These are phyloP conservation scores for Phataginus tricuspis DNA, from an alignment of 2,797 vertebrate species.

Conservation along the genomic window DNA sequence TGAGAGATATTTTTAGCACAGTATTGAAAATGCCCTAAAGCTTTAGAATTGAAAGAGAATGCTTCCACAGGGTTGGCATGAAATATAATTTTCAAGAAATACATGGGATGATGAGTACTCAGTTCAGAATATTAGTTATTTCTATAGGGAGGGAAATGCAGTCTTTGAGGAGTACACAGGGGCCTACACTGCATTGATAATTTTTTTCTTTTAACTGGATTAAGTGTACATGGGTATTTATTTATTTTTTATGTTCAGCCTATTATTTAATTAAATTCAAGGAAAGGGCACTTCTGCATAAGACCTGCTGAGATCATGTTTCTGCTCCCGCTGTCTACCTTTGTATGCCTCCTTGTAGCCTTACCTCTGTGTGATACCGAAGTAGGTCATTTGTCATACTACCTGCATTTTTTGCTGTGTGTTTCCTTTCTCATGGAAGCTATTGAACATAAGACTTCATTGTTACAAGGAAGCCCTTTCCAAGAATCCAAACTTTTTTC, in stretches of 20 bases:
- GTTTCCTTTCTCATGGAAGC: conserved; percentile 4
- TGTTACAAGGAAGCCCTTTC: not conserved
- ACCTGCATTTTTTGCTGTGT: not conserved
- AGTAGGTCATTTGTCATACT: not conserved
- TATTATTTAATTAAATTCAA: no score
- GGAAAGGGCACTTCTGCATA: no score
- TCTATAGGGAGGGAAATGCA: not conserved
- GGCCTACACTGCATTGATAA: not conserved
- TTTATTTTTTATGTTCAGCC: not conserved
- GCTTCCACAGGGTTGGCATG: conserved; percentile 23
- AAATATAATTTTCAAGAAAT: conserved; percentile 49
- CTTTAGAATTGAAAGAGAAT: conserved; percentile 59
- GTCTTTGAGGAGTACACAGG: not conserved
- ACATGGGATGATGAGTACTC: not conserved
- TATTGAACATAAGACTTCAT: not conserved
- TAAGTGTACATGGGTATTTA: conserved; percentile 1
- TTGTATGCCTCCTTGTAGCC: not conserved
- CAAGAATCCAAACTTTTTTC: conserved; percentile 24
- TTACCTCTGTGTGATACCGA: not conserved
- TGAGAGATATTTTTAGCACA: conserved; percentile 74
- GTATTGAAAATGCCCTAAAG: conserved; percentile 66
- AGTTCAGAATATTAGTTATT: conserved; percentile 34
- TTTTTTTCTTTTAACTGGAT: not conserved
- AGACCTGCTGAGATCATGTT: not conserved
- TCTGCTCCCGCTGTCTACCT: not conserved